A percentile compares a stretch with the other conserved stretches of the same genome.
These are phyloP conservation scores for Resseliella maxima DNA, from an alignment of 2,888 invertebrate species.

Conservation along the genomic window DNA sequence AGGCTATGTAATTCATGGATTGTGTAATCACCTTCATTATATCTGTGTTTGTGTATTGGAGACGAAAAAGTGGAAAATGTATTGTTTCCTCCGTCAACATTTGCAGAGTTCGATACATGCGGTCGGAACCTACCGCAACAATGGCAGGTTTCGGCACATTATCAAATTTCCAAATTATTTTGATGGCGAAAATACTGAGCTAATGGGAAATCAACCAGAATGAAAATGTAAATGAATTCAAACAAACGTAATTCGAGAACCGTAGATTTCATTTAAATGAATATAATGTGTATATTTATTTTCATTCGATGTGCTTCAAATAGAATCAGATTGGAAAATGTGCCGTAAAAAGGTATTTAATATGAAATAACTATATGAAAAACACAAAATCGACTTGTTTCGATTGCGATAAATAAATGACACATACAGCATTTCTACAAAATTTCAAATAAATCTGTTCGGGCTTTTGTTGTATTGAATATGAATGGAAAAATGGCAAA, in stretches of 20 bases:
- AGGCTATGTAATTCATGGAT: background rate
- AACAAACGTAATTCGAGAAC: background rate
- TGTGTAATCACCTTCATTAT: background rate
- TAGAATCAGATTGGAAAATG: background rate
- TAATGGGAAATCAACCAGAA: background rate
- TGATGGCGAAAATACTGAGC: background rate
- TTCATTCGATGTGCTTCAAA: background rate
- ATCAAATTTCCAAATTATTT: background rate
- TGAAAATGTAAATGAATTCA: conserved; percentile 46
- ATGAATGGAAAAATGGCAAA: background rate
- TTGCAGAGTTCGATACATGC: background rate
- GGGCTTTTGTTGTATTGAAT: background rate
- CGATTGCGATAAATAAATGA: background rate
- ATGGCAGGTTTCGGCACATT: background rate
- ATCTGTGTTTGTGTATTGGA: background rate
- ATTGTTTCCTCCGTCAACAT: background rate
- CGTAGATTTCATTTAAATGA: conserved; percentile 1
- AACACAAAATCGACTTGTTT: background rate
- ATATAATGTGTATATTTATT: background rate
- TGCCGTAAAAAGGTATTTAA: background rate
- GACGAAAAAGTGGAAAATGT: background rate
- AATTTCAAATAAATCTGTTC: background rate
- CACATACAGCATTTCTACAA: no score
- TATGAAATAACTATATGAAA: background rate
- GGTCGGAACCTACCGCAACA: background rate